Evolutionary conservation across 2,888 invertebrate genomes (phyloP).

Genomic region (Arrhopalites spinosus): DNA sequence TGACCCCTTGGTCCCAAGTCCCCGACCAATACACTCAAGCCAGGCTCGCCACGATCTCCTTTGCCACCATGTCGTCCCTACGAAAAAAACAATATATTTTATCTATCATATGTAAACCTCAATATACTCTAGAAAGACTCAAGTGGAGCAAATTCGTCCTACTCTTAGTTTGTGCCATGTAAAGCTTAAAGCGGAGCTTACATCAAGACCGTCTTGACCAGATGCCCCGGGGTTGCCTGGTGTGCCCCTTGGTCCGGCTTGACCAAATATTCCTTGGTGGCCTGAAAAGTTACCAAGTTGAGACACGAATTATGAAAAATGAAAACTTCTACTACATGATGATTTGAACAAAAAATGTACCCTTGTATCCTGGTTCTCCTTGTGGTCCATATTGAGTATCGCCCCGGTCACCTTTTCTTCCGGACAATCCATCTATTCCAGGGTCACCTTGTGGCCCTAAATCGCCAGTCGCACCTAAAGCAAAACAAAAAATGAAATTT

Average conservation of each 20-base stretch:
- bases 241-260: slow-evolving; percentile 56
- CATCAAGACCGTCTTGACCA: slow-evolving; percentile 41
- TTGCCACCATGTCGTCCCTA: slow-evolving; percentile 43
- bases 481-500: background rate
- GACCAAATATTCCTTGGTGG: slow-evolving; percentile 54
- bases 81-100: background rate
- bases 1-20: slow-evolving; percentile 40
- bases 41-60: slow-evolving; percentile 55
- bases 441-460: slow-evolving; percentile 48
- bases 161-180: slow-evolving; percentile 27
- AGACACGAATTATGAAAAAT: too few relatives aligned
- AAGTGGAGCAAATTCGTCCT: too few relatives aligned
- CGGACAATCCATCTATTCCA: slow-evolving; percentile 57
- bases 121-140: too few relatives aligned
- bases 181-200: background rate
- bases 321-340: too few relatives aligned
- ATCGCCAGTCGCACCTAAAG: slow-evolving; percentile 29
- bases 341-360: slow-evolving; percentile 6
- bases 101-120: too few relatives aligned
- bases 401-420: slow-evolving; percentile 55
- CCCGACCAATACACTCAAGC: slow-evolving; percentile 42
- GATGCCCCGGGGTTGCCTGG: slow-evolving; percentile 57
- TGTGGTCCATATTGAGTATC: slow-evolving; percentile 41
- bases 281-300: too few relatives aligned
- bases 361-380: slow-evolving; percentile 59